Conservation (phyloP, 2,113 vertebrate genomes). For the Pachycephala philippinensis region DNA sequence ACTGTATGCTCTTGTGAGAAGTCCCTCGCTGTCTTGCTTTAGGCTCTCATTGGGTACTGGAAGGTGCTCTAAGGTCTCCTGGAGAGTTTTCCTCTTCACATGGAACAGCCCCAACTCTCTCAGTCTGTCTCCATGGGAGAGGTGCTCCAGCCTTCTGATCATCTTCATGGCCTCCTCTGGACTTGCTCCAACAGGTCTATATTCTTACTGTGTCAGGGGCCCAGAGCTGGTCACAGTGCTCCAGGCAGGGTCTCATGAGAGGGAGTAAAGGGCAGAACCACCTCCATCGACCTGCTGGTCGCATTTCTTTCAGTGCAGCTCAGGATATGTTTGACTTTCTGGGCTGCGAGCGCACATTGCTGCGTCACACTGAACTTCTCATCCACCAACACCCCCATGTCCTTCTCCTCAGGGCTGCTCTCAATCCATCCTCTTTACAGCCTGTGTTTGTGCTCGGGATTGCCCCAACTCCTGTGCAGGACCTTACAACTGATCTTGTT, state of each 20-base stretch:
- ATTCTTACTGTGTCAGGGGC: background rate
- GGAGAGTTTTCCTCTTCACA: background rate
- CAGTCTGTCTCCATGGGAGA: background rate
- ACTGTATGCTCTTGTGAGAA: background rate
- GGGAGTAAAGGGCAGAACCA: background rate
- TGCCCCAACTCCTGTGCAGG: background rate
- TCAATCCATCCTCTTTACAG: background rate
- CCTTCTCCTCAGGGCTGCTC: background rate
- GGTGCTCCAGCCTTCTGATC: background rate
- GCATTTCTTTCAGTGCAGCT: background rate
- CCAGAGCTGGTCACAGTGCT: background rate
- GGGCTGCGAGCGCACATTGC: accelerated
- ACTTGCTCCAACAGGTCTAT: background rate
- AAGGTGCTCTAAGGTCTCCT: background rate
- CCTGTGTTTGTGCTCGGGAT: background rate
- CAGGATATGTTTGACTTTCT: background rate
- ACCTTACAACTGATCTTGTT: background rate
- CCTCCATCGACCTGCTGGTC: background rate
- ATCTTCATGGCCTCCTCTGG: background rate
- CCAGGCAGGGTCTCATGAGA: background rate
- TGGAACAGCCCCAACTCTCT: background rate
- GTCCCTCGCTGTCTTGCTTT: background rate
- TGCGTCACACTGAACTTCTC: background rate
- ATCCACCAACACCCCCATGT: background rate
- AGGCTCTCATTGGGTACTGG: background rate